A percentile compares a stretch with the other conserved stretches of the same genome.
Conservation (phyloP, 2,113 vertebrate species). For the Microcebus lehilahytsara region DNA sequence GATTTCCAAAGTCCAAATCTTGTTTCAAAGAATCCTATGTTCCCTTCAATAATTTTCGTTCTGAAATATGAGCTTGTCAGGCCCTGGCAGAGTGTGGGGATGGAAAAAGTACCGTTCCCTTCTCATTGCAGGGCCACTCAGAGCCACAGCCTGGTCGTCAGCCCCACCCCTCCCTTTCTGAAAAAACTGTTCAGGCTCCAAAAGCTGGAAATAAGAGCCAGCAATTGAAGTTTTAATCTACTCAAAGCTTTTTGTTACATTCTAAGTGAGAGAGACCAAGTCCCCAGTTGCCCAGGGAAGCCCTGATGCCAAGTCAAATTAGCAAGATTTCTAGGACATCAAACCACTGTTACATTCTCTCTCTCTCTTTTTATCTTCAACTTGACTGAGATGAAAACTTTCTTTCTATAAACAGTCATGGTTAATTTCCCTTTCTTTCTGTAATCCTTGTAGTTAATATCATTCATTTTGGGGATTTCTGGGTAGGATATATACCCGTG, state of each 20-base stretch:
- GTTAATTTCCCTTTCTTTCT: background rate
- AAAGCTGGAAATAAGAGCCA: background rate
- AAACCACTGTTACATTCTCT: background rate
- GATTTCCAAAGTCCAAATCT: background rate
- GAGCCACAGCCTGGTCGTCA: background rate
- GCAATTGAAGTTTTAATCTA: background rate
- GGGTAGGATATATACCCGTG: background rate
- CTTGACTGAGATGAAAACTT: background rate
- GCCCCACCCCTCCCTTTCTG: background rate
- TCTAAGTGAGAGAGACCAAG: background rate
- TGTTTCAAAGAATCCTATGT: background rate
- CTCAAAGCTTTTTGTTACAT: background rate
- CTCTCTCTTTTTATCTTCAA: no score
- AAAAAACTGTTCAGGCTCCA: background rate
- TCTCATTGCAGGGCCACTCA: background rate
- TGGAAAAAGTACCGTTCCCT: background rate
- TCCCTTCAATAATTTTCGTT: background rate
- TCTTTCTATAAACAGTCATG: background rate
- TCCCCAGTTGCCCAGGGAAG: background rate
- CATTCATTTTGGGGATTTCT: background rate
- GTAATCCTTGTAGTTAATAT: background rate
- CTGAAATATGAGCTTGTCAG: background rate
- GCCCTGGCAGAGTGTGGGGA: background rate
- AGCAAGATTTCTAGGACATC: constrained; percentile 1
- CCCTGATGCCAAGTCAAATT: background rate